These are phyloP conservation scores for Plectropomus leopardus DNA, from an alignment of 2,113 vertebrate species.

Conservation along the genomic window DNA sequence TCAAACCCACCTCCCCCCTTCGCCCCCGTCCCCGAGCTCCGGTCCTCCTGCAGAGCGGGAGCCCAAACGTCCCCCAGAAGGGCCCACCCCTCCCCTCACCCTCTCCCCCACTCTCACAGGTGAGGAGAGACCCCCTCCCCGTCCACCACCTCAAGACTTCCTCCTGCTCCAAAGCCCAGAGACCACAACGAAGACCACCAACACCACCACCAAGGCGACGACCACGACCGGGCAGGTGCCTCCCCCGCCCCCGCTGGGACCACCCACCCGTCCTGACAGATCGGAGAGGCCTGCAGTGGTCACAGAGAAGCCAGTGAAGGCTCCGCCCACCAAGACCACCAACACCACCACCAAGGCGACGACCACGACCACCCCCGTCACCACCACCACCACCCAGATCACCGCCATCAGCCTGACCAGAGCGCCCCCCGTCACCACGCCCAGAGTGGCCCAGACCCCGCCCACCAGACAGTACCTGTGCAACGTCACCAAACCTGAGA, in stretches of 20 bases:
- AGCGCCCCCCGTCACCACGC: slow-evolving; percentile 71
- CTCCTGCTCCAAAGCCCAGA: slow-evolving; percentile 45
- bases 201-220: slow-evolving; percentile 29
- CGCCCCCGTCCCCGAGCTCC: slow-evolving; percentile 47
- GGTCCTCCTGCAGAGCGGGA: slow-evolving; percentile 42
- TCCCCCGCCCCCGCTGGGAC: slow-evolving; percentile 54
- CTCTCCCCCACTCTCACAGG: slow-evolving; percentile 52
- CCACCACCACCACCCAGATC: slow-evolving; percentile 63
- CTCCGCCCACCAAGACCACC: slow-evolving; percentile 22
- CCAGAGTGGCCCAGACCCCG: slow-evolving; percentile 69
- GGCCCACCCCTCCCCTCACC: slow-evolving; percentile 58
- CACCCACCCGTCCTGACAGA: slow-evolving; percentile 46
- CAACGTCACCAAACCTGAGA: slow-evolving; percentile 83
- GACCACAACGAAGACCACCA: slow-evolving; percentile 34
- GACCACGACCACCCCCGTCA: slow-evolving; percentile 33
- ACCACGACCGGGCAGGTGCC: slow-evolving; percentile 69
- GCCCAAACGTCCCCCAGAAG: slow-evolving; percentile 27
- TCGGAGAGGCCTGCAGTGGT: slow-evolving; percentile 46
- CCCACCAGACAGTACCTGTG: slow-evolving; percentile 81
- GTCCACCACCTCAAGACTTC: slow-evolving; percentile 31
- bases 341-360: slow-evolving; percentile 10
- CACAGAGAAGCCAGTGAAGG: slow-evolving; percentile 46
- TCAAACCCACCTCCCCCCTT: slow-evolving; percentile 7
- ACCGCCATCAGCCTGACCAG: slow-evolving; percentile 76
- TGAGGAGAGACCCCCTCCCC: slow-evolving; percentile 22